These are phyloP conservation scores for Cuniculus paca DNA, from an alignment of 2,797 vertebrate species.

Conservation along the genomic window DNA sequence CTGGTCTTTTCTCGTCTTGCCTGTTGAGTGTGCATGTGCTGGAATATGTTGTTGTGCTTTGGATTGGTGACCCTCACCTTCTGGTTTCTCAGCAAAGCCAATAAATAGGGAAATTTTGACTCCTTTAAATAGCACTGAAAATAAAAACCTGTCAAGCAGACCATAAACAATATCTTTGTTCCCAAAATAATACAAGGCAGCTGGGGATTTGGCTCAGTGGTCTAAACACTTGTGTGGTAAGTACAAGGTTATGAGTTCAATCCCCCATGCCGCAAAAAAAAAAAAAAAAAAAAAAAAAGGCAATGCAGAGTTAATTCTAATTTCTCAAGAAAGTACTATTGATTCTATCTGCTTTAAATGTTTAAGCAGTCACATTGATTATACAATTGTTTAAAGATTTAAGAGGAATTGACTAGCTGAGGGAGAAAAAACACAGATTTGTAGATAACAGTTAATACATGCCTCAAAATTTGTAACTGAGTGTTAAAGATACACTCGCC, in stretches of 20 bases:
- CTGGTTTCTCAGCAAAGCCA: not conserved
- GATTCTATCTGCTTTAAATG: not conserved
- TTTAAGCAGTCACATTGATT: slow-evolving; percentile 61
- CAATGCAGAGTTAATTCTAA: slow-evolving; percentile 24
- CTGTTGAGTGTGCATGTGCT: not conserved
- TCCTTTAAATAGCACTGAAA: not conserved
- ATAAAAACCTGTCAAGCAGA: slow-evolving; percentile 4
- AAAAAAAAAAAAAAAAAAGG: too few species aligned
- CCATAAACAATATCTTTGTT: not conserved
- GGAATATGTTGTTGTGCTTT: not conserved
- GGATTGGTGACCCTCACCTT: not conserved
- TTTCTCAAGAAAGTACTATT: slow-evolving; percentile 59
- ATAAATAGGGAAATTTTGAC: not conserved
- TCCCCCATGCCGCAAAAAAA: too few species aligned
- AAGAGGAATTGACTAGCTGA: slow-evolving; percentile 2
- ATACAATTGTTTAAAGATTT: slow-evolving; percentile 58
- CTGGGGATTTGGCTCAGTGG: too few species aligned
- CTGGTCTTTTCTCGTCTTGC: not conserved
- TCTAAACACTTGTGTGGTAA: too few species aligned
- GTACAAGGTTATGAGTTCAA: too few species aligned
- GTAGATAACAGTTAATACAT: slow-evolving; percentile 38
- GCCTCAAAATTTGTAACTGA: slow-evolving; percentile 3
- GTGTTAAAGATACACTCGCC: not conserved
- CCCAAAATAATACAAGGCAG: slow-evolving; percentile 48
- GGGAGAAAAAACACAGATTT: not conserved